Evolutionary conservation across 1,140 invertebrate genomes (phyloP), one percentile per base, ranked within the genome.

Genomic region (Drosophila teissieri): DNA sequence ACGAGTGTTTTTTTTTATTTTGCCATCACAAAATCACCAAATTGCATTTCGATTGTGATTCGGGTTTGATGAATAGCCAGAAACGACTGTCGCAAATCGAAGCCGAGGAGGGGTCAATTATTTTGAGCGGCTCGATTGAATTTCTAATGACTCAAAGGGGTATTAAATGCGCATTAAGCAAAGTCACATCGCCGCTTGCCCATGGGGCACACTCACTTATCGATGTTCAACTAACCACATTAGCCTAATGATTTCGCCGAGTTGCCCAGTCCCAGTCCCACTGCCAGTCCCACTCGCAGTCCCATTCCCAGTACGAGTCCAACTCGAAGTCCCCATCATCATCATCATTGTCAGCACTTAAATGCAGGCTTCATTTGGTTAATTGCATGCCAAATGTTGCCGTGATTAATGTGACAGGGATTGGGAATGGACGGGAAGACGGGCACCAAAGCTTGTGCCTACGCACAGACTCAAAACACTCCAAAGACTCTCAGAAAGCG

Each of bases 361-460:
- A 86, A 86, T 79, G 84, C 84, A 86, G 83, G 84, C 83, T 86
- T 86, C 83, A 86, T 89, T 86, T 86, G 83, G 75, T 86, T 86
- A 86, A 86, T 86, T 86, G 83, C 80, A 86, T 79, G 83, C 75
- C 83, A 86, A 86, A 86, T 78, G 83, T 73, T 79, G 75, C 63
- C 75, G 73, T 86, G 83, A 86, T 86, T 86, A 86, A 86, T 86
- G 81, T 63, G 68, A 76, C 78, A 82, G 78, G 61, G 75, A 86
- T 78, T 86, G 78, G 69, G 78, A 57, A 57, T 74, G 70, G 69
- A 55, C 49, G 52, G 58, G 51, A 19, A 19, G 57, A 68, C 40
- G 8, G 31, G 31, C 31, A 8, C 7, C 8, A 8, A 31, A 31
- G 31, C 0, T 14, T 45, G 42, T 36, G 52, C 44, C 64, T 72